Evolutionary conservation across 2,113 vertebrate species (phyloP), one percentile per base, ranked within the genome.

Genomic region (Anseranas semipalmata): DNA sequence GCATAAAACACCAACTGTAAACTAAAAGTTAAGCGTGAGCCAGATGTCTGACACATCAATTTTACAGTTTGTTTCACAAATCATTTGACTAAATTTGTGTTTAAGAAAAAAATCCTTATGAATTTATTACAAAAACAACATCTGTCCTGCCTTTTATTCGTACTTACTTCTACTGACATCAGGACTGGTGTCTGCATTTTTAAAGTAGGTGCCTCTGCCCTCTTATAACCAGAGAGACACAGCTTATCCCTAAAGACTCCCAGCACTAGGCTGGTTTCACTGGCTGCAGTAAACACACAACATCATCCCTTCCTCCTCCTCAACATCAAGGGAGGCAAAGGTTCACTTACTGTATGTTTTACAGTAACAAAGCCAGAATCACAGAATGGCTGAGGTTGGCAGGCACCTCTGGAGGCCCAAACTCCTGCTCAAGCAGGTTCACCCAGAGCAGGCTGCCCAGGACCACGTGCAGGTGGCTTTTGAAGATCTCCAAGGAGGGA

Each of bases 31-130:
- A 93, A 75, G 58, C 66, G 65, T 5, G 24, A 87, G 66, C 74
- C 94, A 96, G 94, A 89, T 95, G 93, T 85, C 58, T 96, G 56
- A 91, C 73, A 92, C 46, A 89, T 67, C 73, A 91, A 5, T 60
- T 91, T 89, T 67, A 77, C 83, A 89, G 33, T 84, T 84, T 84
- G 28, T 43, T 93, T 88, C 91, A 93, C 56, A 95, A 92, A 89
- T 86, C 8, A 81, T 70, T 82, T 90, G 13, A 89, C 53, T 94
- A 68, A 70, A 91, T 89, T 45, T 87, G 24, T 60, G 43, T 62
- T 79, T 67, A 65, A 91, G 33, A 46, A 80, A 95, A 95, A 95
- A 59, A 22, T 18, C 15, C 25, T 55, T 71, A 80, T 3, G 33
- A 63, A 87, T 72, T 71, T 72, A 89, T 68, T 91, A 78, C 43